Percentiles rank a stretch among this genome's conserved stretches.
Conservation (phyloP, 2,113 vertebrate genomes). For the Mystacornis crossleyi region DNA sequence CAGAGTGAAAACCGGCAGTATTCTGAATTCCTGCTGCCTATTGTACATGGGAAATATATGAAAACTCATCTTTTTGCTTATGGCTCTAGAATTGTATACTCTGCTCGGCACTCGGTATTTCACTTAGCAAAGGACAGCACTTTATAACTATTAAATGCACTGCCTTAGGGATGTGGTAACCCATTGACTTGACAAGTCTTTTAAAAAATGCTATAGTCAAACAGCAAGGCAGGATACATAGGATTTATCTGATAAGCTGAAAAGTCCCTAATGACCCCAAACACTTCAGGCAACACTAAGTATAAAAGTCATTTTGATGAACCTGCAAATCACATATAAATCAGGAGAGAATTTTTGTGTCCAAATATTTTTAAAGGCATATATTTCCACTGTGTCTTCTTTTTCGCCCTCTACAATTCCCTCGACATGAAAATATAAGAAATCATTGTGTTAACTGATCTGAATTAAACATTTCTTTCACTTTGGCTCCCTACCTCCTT, state of each 20-base stretch:
- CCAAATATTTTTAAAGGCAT: conserved; percentile 50
- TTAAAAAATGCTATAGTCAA: conserved; percentile 51
- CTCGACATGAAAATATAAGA: conserved; percentile 33
- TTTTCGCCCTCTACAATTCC: neutral
- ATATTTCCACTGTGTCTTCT: conserved; percentile 49
- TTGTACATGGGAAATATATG: conserved; percentile 28
- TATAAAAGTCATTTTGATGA: conserved; percentile 52
- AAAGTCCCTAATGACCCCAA: conserved; percentile 37
- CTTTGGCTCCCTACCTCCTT: neutral
- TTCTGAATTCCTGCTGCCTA: conserved; percentile 25
- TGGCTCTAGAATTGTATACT: conserved; percentile 45
- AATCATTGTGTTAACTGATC: conserved; percentile 24
- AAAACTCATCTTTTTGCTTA: conserved; percentile 47
- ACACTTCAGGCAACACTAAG: conserved; percentile 35
- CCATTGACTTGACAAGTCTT: conserved; percentile 66
- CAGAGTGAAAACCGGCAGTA: neutral
- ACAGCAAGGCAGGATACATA: conserved; percentile 33
- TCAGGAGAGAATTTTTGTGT: conserved; percentile 28
- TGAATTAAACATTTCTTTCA: conserved; percentile 51
- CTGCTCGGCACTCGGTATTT: conserved; percentile 37
- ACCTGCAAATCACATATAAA: conserved; percentile 30
- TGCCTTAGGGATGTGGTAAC: conserved; percentile 57
- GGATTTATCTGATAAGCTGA: conserved; percentile 39
- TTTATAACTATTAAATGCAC: conserved; percentile 69
- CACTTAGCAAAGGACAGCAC: conserved; percentile 63